phyloP scores from a whole-genome alignment of 2,113 vertebrate species.

The Lethenteron reissneri region DNA sequence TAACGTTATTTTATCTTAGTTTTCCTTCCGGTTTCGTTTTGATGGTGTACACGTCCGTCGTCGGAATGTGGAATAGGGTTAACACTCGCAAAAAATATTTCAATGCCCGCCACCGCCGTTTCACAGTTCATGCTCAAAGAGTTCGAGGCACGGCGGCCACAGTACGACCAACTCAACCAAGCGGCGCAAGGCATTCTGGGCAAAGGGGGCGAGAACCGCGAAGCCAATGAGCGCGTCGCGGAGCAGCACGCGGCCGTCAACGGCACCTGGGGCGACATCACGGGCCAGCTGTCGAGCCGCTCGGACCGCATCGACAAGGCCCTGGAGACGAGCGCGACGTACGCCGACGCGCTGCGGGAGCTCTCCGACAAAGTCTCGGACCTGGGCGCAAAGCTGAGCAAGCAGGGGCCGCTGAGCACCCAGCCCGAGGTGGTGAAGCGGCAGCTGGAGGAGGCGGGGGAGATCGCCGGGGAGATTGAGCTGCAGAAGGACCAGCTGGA shows the following conservation, averaged over 20 bases:
- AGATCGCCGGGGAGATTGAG: constrained; percentile 72
- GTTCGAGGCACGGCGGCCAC: constrained; percentile 65
- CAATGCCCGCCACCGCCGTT: background rate
- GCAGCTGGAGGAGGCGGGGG: constrained; percentile 70
- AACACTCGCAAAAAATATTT: too few species aligned
- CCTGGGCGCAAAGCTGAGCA: constrained; percentile 42
- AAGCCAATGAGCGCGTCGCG: constrained; percentile 33
- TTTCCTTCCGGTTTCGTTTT: too few species aligned
- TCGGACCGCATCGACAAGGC: constrained; percentile 66
- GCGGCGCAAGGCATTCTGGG: constrained; percentile 58
- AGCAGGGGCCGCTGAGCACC: constrained; percentile 49
- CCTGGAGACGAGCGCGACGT: constrained; percentile 56
- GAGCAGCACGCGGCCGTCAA: constrained; percentile 51
- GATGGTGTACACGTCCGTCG: too few species aligned
- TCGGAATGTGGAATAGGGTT: too few species aligned
- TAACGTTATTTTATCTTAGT: too few species aligned
- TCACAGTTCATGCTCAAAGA: constrained; percentile 93
- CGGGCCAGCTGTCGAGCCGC: constrained; percentile 37
- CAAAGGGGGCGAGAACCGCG: constrained; percentile 22
- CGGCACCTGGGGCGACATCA: constrained; percentile 61
- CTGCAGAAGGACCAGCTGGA: constrained; percentile 38
- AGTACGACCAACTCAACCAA: constrained; percentile 71
- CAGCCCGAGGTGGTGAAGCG: constrained; percentile 66
- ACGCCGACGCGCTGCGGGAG: constrained; percentile 47
- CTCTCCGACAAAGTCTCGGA: constrained; percentile 45